Percentiles rank a stretch among this genome's conserved stretches.
phyloP scores from a whole-genome alignment of 2,797 vertebrate species.

The Prunella strophiata region DNA sequence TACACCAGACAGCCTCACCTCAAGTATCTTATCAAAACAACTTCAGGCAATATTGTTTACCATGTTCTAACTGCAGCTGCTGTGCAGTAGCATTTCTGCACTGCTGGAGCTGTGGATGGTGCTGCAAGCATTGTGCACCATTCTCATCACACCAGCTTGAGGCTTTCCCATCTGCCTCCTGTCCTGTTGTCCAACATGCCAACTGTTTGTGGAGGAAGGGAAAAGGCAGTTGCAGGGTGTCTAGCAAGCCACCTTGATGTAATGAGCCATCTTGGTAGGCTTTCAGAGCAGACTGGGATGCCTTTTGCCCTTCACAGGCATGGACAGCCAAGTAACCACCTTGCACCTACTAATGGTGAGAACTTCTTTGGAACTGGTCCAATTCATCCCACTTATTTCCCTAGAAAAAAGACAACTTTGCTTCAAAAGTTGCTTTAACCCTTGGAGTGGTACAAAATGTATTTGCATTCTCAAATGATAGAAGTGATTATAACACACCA shows the following conservation, averaged over 20 bases:
- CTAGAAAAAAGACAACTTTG: constrained; percentile 1
- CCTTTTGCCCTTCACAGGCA: not conserved
- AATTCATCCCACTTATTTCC: not conserved
- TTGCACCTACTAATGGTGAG: not conserved
- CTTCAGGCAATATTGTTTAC: not conserved
- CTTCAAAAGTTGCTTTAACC: not conserved
- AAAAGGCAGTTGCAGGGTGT: not conserved
- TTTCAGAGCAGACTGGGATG: not conserved
- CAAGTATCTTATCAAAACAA: not conserved
- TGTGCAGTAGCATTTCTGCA: not conserved
- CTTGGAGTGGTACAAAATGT: not conserved
- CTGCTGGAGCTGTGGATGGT: not conserved
- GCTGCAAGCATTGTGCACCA: not conserved
- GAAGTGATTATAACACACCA: constrained; percentile 11
- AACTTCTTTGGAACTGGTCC: not conserved
- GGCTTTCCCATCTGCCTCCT: not conserved
- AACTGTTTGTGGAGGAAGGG: not conserved
- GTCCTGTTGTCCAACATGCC: not conserved
- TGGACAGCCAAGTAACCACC: not conserved
- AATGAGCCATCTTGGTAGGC: not conserved
- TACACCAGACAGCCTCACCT: not conserved
- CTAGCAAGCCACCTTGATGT: not conserved
- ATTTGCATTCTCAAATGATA: not conserved
- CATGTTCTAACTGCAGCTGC: not conserved
- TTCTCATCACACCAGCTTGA: not conserved